A percentile compares a stretch with the other conserved stretches of the same genome.
Conservation (phyloP, 2,797 vertebrate species). For the Cichlasoma orientale region DNA sequence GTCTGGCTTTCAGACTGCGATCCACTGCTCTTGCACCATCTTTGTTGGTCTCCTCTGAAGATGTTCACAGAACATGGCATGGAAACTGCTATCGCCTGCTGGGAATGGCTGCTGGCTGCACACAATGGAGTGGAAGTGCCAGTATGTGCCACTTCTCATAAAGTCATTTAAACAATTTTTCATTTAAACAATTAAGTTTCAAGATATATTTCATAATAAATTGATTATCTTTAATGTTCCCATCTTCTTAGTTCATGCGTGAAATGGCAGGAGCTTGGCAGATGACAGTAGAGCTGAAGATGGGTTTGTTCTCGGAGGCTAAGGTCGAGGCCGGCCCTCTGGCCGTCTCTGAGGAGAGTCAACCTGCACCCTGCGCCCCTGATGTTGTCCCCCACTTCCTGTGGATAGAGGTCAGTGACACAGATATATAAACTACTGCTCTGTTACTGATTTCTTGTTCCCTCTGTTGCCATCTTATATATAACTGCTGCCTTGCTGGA, state of each 20-base stretch:
- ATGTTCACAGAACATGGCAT: constrained; percentile 97
- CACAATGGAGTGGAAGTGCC: constrained; percentile 94
- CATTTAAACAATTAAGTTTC: too few species aligned
- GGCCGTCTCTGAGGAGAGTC: constrained; percentile 95
- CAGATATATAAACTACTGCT: background rate
- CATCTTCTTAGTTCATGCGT: constrained; percentile 88
- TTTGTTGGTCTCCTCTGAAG: constrained; percentile 95
- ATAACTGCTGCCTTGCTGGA: background rate
- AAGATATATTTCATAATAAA: background rate
- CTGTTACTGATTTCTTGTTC: background rate
- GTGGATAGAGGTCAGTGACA: constrained; percentile 91
- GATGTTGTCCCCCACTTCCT: constrained; percentile 94
- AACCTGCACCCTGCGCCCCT: constrained; percentile 90
- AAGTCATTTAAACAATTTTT: background rate
- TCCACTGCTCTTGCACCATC: constrained; percentile 92
- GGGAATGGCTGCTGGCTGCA: constrained; percentile 97
- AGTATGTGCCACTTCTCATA: constrained; percentile 72
- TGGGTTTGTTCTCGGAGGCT: constrained; percentile 91
- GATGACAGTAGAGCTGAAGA: constrained; percentile 94
- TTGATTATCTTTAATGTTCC: background rate
- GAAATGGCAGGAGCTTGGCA: constrained; percentile 99
- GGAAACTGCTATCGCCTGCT: constrained; percentile 96
- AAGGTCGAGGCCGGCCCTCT: constrained; percentile 91
- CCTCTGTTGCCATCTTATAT: background rate
- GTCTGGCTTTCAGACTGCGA: constrained; percentile 84